Conservation (phyloP, 2,888 invertebrate species). For the Orthosia gothica region DNA sequence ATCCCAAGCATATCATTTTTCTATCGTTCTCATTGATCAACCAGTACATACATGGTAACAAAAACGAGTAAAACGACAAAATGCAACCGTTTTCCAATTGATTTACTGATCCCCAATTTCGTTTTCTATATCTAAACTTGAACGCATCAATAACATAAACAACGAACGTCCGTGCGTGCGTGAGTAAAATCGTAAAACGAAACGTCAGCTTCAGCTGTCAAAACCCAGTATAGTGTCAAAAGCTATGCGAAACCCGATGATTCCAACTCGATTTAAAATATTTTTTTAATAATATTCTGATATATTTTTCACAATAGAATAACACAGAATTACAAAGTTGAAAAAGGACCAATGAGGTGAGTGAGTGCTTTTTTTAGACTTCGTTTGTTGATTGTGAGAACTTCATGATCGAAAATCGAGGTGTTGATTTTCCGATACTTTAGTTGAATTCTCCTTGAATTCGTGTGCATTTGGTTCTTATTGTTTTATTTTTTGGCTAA, state of each 20-base stretch:
- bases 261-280: constrained; percentile 31
- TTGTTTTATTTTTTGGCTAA: constrained; percentile 27
- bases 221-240: constrained; percentile 36
- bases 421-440: constrained; percentile 44
- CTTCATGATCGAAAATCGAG: constrained; percentile 8
- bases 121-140: constrained; percentile 21
- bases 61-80: too few relatives aligned
- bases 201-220: constrained; percentile 57
- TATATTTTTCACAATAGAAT: constrained; percentile 38
- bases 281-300: constrained; percentile 50
- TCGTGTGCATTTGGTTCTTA: constrained; percentile 44
- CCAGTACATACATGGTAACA: too few relatives aligned
- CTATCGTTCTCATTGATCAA: not conserved
- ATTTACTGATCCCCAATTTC: constrained; percentile 49
- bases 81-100: constrained; percentile 1
- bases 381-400: not conserved
- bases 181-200: constrained; percentile 41
- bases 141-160: constrained; percentile 55
- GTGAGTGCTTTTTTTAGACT: constrained; percentile 37
- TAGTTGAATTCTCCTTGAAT: constrained; percentile 38
- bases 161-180: constrained; percentile 28
- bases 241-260: constrained; percentile 42
- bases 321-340: constrained; percentile 38
- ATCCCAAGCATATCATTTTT: not conserved
- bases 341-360: constrained; percentile 72